Evolutionary conservation across 1,140 invertebrate genomes (phyloP).

Genomic region (Brachystomella parvula): DNA sequence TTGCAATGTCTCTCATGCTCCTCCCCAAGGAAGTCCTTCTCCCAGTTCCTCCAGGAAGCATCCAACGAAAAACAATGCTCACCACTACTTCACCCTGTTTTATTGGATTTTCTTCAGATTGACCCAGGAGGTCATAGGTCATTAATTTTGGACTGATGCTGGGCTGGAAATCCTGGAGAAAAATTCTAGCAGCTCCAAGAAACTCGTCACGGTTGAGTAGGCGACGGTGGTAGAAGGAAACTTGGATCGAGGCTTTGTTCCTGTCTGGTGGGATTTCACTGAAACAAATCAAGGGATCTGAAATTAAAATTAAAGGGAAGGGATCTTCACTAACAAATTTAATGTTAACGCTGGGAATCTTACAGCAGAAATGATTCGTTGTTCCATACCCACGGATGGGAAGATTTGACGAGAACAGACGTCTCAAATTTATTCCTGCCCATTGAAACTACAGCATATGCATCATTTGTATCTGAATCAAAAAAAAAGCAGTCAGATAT

Average conservation of each 20-base stretch:
- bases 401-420: background rate
- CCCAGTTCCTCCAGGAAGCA: background rate
- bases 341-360: background rate
- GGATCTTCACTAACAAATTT: background rate
- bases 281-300: background rate
- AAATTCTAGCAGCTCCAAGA: background rate
- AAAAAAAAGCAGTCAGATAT: too few relatives aligned
- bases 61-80: too few relatives aligned
- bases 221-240: background rate
- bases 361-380: constrained; percentile 3
- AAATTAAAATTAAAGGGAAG: background rate
- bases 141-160: background rate
- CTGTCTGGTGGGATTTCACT: background rate
- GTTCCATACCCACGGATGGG: background rate
- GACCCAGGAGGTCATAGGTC: background rate
- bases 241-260: background rate
- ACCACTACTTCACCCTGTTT: too few relatives aligned
- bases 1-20: background rate
- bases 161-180: background rate
- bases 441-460: background rate
- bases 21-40: too few relatives aligned
- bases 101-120: background rate
- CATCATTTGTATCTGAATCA: background rate
- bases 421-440: background rate
- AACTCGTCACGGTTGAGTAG: background rate